These are phyloP conservation scores for Pachycephus smyrnensis DNA, from an alignment of 2,888 invertebrate species.

Conservation along the genomic window DNA sequence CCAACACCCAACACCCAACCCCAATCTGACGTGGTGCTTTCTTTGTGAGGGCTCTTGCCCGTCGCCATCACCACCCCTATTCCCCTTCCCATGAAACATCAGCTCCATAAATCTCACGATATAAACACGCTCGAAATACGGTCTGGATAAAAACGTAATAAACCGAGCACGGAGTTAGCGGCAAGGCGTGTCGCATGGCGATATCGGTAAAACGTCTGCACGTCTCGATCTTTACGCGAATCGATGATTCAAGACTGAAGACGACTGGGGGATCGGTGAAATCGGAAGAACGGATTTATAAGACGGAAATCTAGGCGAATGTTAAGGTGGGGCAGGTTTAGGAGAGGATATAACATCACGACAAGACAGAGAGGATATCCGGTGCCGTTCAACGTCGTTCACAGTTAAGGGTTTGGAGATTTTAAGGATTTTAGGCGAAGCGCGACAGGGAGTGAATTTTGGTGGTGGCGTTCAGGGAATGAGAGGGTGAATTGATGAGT, in stretches of 20 bases:
- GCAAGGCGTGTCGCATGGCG: not conserved
- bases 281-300: not conserved
- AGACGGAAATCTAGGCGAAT: not conserved
- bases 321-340: not conserved
- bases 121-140: constrained; percentile 17
- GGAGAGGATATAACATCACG: not conserved
- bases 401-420: not conserved
- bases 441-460: not conserved
- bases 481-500: not conserved
- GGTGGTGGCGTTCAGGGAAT: not conserved
- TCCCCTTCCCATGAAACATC: constrained; percentile 8
- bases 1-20: not conserved
- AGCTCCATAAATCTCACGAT: constrained; percentile 19
- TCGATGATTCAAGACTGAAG: not conserved
- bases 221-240: not conserved
- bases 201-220: not conserved
- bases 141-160: constrained; percentile 7
- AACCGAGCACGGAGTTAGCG: not conserved
- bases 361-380: not conserved
- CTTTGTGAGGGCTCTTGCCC: not conserved
- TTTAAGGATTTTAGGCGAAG: not conserved
- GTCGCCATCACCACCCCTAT: not conserved
- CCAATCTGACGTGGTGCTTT: not conserved
- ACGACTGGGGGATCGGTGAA: not conserved
- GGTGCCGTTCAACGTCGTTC: not conserved